Evolutionary conservation across 2,888 invertebrate genomes (phyloP), one percentile per base, ranked within the genome.

Genomic region (Agelastica alni): DNA sequence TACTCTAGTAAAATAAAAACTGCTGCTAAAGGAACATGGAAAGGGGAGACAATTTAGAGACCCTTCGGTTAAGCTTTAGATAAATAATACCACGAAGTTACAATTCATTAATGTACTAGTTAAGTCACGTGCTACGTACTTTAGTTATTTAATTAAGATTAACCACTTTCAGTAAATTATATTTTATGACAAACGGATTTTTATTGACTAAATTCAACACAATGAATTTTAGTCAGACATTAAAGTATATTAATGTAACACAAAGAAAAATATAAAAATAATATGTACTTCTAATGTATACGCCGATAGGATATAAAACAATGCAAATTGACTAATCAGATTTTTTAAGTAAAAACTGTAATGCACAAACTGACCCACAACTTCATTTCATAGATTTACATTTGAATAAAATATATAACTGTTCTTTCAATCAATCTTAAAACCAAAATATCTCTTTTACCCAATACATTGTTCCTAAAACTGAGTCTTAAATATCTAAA

Each of bases 211-310:
- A 51, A 54, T 57, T 49, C 51, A 57, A 59, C 20, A 59, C 48
- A 60, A 55, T 59, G 42, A 54, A 56, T 43, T 34, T 51, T 54
- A 52, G 20, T 53, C 45, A 46, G 32, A 56, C 51, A 59, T 46
- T 54, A 48, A 59, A 52, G 42, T 56, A 61, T 47, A 51, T 53
- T 58, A 55, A 44, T 49, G 49, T 45, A 60, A 57, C 54, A 58
- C 57, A 57, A 46, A 34, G 55, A 54, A 51, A 58, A 56, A 55
- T 54, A 54, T 52, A 60, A 60, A 60, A 60, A 60, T 58, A 58
- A 59, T 55, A 51, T 53, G 46, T 53, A 58, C 43, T 47, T 48
- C 51, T 56, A 59, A 53, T 31, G 43, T 46, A 41, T 52, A 47
- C 47, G 26, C 17, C 22, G 34, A 22, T 37, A 39, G 16, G 30